Evolutionary conservation across 2,113 vertebrate species (phyloP), one percentile per base, ranked within the genome.

Genomic region (Irena cyanogastra): DNA sequence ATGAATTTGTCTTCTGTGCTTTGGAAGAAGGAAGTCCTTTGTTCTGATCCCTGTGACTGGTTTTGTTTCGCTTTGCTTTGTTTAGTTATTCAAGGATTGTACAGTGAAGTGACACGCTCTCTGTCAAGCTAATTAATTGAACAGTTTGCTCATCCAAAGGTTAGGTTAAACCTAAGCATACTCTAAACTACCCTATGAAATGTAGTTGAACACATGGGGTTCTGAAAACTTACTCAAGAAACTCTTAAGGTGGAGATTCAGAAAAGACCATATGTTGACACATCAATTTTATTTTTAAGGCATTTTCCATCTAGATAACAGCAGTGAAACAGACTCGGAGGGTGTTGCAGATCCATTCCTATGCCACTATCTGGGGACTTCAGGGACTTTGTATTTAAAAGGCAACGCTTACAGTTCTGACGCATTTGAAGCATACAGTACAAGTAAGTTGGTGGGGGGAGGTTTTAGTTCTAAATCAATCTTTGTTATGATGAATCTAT

Each of bases 241-340:
- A 60, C 16, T 30, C 1, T 63, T 66, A 64, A 78, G 16, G 15
- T 83, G 47, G 80, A 75, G 30, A 31, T 54, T 69, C n/a, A 64
- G 56, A 84, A 47, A 65, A 77, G 24, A 21, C 11, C 1, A 0
- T 59, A 53, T 6, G 1, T 12, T 97, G 74, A 97, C 59, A 7
- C 5, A 3, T 66, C 21, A 30, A 72, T 52, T 96, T 76, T 94
- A 28, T 94, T 92, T 83, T 93, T 69, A 96, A 99, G 99, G 98
- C 49, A 94, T 98, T 74, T 99, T 98, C 80, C 98, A 98, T 59
- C 83, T 99, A 81, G 99, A 99, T 84, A 99, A 98, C 17, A 97
- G 98, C 94, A 99, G 99, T 83, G 99, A 99, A 88, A 96, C 97
- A 1, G 99, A 99, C 28, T 68, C 99, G 95, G 99, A 99, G 78